Conservation (phyloP, 1,140 invertebrate species). For the Heliothis virescens region DNA sequence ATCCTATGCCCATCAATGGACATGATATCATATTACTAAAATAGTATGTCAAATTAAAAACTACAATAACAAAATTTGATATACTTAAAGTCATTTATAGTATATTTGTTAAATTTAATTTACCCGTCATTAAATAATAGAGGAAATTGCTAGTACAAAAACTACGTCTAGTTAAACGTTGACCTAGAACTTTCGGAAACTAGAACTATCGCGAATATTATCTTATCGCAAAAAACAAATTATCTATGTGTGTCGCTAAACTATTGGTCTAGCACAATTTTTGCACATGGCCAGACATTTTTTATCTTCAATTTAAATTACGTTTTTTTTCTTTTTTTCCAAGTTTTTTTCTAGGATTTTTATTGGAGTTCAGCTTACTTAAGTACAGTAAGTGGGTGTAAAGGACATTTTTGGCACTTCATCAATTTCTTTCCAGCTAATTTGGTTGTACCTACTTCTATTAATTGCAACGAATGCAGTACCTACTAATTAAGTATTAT, state of each 20-base stretch:
- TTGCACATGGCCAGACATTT: conserved; percentile 9
- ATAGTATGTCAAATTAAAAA: not conserved
- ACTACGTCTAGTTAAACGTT: not conserved
- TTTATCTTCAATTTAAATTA: not conserved
- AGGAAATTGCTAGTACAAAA: too few relatives aligned
- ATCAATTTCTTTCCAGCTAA: too few relatives aligned
- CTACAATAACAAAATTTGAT: not conserved
- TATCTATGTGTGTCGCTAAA: conserved; percentile 34
- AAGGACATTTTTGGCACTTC: not conserved
- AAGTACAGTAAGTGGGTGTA: not conserved
- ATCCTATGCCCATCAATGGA: too few relatives aligned
- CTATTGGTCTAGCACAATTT: conserved; percentile 26
- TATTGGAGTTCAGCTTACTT: not conserved
- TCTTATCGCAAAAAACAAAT: conserved; percentile 32
- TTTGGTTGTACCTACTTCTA: too few relatives aligned
- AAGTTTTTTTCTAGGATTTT: not conserved
- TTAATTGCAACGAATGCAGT: too few relatives aligned
- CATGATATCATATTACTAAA: too few relatives aligned
- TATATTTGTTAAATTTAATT: too few relatives aligned
- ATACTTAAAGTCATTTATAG: too few relatives aligned
- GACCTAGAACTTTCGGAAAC: conserved; percentile 29
- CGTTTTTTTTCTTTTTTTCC: not conserved
- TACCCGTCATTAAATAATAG: too few relatives aligned
- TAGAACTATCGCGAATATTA: conserved; percentile 30
- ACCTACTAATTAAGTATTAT: too few relatives aligned